Evolutionary conservation across 2,113 vertebrate species (phyloP).

Genomic region (Trichomycterus rosablanca): DNA sequence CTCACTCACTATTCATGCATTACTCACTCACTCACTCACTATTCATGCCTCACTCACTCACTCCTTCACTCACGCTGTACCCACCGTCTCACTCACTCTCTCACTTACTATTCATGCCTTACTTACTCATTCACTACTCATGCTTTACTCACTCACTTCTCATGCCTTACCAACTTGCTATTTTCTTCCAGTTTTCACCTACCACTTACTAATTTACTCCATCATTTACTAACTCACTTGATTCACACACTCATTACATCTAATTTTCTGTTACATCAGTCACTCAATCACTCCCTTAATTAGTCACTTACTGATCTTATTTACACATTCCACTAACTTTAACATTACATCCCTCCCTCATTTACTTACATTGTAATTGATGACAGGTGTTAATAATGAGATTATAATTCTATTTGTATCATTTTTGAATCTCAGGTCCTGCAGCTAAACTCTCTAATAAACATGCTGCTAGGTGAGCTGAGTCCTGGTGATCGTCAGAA

Average conservation of each 20-base stretch:
- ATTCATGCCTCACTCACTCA: neutral
- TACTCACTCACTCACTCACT: neutral
- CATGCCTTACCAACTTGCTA: neutral
- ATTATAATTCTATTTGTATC: neutral
- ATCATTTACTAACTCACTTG: neutral
- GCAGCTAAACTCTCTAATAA: slow-evolving; percentile 86
- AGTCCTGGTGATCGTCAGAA: slow-evolving; percentile 82
- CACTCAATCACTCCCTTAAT: neutral
- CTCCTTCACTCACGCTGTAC: neutral
- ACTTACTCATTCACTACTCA: neutral
- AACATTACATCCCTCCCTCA: no score
- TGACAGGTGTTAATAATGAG: neutral
- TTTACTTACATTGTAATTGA: neutral
- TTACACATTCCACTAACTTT: neutral
- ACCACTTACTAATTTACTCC: neutral
- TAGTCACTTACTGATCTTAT: neutral
- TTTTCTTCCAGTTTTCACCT: no score
- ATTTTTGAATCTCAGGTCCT: slow-evolving; percentile 69
- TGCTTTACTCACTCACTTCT: neutral
- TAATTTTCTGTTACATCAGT: neutral
- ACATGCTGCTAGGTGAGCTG: slow-evolving; percentile 86
- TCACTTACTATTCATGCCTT: no score
- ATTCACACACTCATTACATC: neutral
- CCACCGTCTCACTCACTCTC: neutral
- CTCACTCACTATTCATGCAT: neutral